Percentiles rank a stretch among this genome's conserved stretches.
phyloP scores from a whole-genome alignment of 1,140 invertebrate species.

The Lerema accius region DNA sequence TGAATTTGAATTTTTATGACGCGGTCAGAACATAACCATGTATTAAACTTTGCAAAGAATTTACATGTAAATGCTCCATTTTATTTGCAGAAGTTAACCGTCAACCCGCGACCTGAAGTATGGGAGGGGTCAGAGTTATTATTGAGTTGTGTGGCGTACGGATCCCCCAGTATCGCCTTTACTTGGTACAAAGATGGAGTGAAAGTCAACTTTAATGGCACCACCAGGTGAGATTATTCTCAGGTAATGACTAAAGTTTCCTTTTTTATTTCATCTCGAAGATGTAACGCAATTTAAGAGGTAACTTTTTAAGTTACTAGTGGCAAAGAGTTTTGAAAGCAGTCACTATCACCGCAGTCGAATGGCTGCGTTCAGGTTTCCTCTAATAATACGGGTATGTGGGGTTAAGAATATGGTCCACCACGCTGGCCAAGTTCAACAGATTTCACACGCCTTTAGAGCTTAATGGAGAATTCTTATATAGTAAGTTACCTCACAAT shows the following conservation, averaged over 20 bases:
- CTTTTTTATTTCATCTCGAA: neutral
- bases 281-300: neutral
- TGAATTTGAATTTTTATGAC: slow-evolving; percentile 38
- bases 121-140: slow-evolving; percentile 89
- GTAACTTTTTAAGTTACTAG: neutral
- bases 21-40: slow-evolving; percentile 37
- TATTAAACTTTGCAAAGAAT: slow-evolving; percentile 36
- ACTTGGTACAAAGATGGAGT: slow-evolving; percentile 92
- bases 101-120: slow-evolving; percentile 86
- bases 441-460: too few relatives aligned
- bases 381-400: too few relatives aligned
- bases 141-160: slow-evolving; percentile 89
- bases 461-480: too few relatives aligned
- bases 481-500: too few relatives aligned
- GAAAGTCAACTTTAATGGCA: slow-evolving; percentile 87
- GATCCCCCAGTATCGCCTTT: slow-evolving; percentile 88
- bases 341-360: too few relatives aligned
- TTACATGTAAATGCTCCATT: slow-evolving; percentile 41
- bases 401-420: too few relatives aligned
- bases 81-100: slow-evolving; percentile 83
- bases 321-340: too few relatives aligned
- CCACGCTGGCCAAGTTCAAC: too few relatives aligned
- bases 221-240: slow-evolving; percentile 84
- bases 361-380: too few relatives aligned
- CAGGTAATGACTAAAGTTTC: neutral